These are phyloP conservation scores for Mesopsocus fuscifrons DNA, from an alignment of 2,888 invertebrate genomes.

Conservation along the genomic window DNA sequence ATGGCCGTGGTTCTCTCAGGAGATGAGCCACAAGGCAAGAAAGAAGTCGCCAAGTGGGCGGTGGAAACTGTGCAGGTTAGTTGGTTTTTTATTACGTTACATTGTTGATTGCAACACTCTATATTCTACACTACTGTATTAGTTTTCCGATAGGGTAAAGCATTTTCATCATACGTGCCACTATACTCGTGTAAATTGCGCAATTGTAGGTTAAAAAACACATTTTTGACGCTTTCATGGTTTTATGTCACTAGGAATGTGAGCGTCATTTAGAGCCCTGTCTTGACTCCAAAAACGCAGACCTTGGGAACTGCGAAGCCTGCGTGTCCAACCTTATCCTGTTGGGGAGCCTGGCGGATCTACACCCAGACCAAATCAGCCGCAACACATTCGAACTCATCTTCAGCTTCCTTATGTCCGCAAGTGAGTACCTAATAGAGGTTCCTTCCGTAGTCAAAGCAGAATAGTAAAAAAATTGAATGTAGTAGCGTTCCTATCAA, in stretches of 20 bases:
- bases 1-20: background rate
- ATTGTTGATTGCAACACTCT: too few species aligned
- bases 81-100: too few species aligned
- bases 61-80: constrained; percentile 1
- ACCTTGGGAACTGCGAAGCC: background rate
- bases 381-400: background rate
- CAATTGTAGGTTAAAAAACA: too few species aligned
- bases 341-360: background rate
- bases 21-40: background rate
- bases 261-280: constrained; percentile 4
- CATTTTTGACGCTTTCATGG: too few species aligned
- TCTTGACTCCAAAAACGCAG: background rate
- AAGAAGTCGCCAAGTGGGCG: constrained; percentile 7
- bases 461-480: too few species aligned
- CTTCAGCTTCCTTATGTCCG: background rate
- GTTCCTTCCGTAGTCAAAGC: too few species aligned
- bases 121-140: too few species aligned
- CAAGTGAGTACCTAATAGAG: background rate
- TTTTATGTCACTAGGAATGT: too few species aligned
- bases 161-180: too few species aligned
- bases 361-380: constrained; percentile 1
- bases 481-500: too few species aligned
- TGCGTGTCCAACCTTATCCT: background rate
- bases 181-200: too few species aligned
- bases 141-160: too few species aligned